Conservation (phyloP, 2,797 vertebrate genomes). For the Phrynocephalus forsythii region DNA sequence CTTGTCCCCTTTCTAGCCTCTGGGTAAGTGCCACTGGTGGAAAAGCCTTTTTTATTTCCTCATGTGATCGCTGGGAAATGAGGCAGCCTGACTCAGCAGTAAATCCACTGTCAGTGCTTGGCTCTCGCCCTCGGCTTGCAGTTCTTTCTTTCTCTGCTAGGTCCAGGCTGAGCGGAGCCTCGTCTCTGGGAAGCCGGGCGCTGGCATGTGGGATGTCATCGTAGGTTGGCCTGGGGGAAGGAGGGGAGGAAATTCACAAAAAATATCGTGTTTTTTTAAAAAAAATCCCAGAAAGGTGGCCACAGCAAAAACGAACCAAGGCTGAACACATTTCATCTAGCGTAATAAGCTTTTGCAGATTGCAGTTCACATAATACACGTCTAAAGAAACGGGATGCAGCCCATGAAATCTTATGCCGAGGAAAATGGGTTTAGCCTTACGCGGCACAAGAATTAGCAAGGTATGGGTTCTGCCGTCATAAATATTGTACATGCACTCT, state of each 20-base stretch:
- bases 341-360: too few relatives aligned
- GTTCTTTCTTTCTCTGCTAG: conserved; percentile 68
- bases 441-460: too few relatives aligned
- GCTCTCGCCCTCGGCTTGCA: conserved; percentile 69
- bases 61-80: conserved; percentile 41
- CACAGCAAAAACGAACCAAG: too few relatives aligned
- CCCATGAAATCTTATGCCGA: too few relatives aligned
- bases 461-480: not conserved
- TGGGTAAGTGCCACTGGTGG: conserved; percentile 59
- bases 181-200: conserved; percentile 74
- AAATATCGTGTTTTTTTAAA: conserved; percentile 27
- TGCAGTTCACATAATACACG: too few relatives aligned
- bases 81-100: conserved; percentile 29
- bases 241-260: not conserved
- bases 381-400: too few relatives aligned
- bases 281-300: too few relatives aligned
- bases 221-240: conserved; percentile 81
- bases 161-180: conserved; percentile 63
- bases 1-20: conserved; percentile 60
- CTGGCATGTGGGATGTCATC: conserved; percentile 80
- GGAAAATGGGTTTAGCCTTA: too few relatives aligned
- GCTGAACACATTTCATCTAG: too few relatives aligned
- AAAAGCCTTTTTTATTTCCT: conserved; percentile 46
- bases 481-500: conserved; percentile 45
- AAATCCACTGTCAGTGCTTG: conserved; percentile 66